Evolutionary conservation across 2,113 vertebrate genomes (phyloP), one percentile per base, ranked within the genome.

Genomic region (Melierax canorus): DNA sequence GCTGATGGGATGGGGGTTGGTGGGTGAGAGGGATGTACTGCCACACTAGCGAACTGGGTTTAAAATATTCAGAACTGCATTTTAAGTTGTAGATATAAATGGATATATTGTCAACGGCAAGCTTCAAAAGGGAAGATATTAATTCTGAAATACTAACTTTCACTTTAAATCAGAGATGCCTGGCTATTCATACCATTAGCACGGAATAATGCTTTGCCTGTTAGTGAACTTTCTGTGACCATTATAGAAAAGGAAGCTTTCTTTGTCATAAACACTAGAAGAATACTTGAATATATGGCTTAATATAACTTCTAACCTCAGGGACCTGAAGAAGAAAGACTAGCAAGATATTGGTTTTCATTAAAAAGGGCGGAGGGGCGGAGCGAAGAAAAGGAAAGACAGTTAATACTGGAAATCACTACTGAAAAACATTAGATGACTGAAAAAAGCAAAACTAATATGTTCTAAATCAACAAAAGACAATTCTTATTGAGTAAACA

Each of bases 311-410:
- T 79, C 29, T 60, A 43, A 87, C 15, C 39, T 26, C 41, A 48
- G 55, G 11, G 10, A 48, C 24, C 11, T 62, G 46, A 68, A 74
- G 20, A 74, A 60, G 29, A 83, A 36, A 73, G n/a, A 83, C 30
- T 34, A 64, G 19, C 13, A 56, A 88, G 24, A 63, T 60, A 45
- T 7, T 34, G 8, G 43, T 88, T 23, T 12, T 50, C 15, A 43
- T 41, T 62, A 22, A n/a, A 71, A 53, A 26, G 4, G 6, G 4
- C 2, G 9, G 6, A 5, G 14, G 17, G 5, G 4, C 1, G 2
- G 23, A 24, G 6, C 5, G 2, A 6, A 29, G 45, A 21, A 23
- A 15, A 59, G 11, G 13, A 7, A 46, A 63, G 30, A 30, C 30
- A 39, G 9, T 36, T 43, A 48, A 82, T 11, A 18, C 7, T 81